Conservation (phyloP, 2,888 invertebrate genomes). For the Drosophila ezoana region DNA sequence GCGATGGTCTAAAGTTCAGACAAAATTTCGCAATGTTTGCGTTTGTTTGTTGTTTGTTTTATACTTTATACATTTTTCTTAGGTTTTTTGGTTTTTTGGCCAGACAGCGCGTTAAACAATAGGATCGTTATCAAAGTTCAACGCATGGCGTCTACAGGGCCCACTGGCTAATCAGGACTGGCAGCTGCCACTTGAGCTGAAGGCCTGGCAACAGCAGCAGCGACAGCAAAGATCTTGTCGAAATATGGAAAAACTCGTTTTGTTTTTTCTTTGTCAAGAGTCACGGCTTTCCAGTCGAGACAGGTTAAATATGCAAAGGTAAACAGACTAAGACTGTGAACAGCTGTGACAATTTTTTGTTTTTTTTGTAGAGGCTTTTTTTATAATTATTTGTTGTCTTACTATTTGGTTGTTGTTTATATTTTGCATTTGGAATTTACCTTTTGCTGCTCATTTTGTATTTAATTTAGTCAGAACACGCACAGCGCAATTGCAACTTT, state of each 20-base stretch:
- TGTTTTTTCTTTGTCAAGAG: conserved; percentile 3
- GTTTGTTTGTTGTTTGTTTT: not conserved
- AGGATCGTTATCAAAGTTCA: conserved; percentile 10
- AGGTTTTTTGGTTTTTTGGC: not conserved
- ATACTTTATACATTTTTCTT: not conserved
- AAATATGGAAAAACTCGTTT: conserved; percentile 10
- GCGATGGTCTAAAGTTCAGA: not conserved
- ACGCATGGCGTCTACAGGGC: too few relatives aligned
- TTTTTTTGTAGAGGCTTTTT: too few relatives aligned
- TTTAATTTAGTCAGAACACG: conserved; percentile 51
- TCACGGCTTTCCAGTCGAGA: conserved; percentile 42
- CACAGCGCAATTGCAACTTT: conserved; percentile 39
- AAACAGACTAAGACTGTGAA: conserved; percentile 14
- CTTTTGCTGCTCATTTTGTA: conserved; percentile 66
- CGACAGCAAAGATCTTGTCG: conserved; percentile 3
- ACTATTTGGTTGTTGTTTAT: conserved; percentile 4
- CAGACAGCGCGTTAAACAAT: not conserved
- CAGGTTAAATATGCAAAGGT: conserved; percentile 14
- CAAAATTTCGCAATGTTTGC: not conserved
- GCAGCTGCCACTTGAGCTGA: conserved; percentile 1
- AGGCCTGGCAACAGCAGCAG: conserved; percentile 24
- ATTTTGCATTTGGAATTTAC: conserved; percentile 44
- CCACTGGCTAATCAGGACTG: conserved; percentile 2
- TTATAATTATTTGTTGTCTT: conserved; percentile 12
- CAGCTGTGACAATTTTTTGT: conserved; percentile 28